Percentiles rank a stretch among this genome's conserved stretches.
Evolutionary conservation across 2,797 vertebrate genomes (phyloP).

Genomic region (Myripristis jacobus): DNA sequence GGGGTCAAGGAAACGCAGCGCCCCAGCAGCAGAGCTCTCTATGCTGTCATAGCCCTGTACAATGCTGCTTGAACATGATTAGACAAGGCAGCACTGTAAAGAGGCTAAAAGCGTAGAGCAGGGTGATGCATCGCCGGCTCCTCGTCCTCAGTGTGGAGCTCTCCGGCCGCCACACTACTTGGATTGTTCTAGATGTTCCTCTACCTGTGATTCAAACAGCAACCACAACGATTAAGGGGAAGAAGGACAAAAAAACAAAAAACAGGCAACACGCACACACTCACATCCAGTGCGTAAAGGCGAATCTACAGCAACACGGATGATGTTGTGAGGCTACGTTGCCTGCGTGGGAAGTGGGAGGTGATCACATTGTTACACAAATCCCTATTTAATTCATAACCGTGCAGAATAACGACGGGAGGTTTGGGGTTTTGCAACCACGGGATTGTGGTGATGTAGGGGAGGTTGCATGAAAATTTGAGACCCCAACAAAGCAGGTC

Average conservation of each 20-base stretch:
- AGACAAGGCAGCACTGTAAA: slow-evolving; percentile 90
- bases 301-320: background rate
- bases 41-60: slow-evolving; percentile 89
- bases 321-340: background rate
- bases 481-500: slow-evolving; percentile 63
- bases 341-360: slow-evolving; percentile 1
- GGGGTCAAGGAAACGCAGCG: slow-evolving; percentile 56
- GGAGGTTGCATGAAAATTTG: slow-evolving; percentile 53
- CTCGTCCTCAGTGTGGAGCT: slow-evolving; percentile 54
- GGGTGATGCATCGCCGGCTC: slow-evolving; percentile 13
- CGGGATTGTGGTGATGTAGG: slow-evolving; percentile 55
- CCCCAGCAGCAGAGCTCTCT: slow-evolving; percentile 72
- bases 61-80: slow-evolving; percentile 89
- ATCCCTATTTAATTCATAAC: slow-evolving; percentile 38
- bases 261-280: no score
- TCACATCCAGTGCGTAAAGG: background rate
- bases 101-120: slow-evolving; percentile 87
- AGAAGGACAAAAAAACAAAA: background rate
- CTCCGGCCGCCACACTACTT: slow-evolving; percentile 31
- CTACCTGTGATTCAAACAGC: slow-evolving; percentile 64
- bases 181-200: slow-evolving; percentile 40
- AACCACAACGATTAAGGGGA: slow-evolving; percentile 38
- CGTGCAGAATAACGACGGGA: slow-evolving; percentile 44
- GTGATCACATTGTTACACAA: slow-evolving; percentile 18
- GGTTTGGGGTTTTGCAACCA: slow-evolving; percentile 53